Base-by-base conservation (phyloP, 2,113 vertebrate genomes). In the Ramphastos sulfuratus region DNA sequence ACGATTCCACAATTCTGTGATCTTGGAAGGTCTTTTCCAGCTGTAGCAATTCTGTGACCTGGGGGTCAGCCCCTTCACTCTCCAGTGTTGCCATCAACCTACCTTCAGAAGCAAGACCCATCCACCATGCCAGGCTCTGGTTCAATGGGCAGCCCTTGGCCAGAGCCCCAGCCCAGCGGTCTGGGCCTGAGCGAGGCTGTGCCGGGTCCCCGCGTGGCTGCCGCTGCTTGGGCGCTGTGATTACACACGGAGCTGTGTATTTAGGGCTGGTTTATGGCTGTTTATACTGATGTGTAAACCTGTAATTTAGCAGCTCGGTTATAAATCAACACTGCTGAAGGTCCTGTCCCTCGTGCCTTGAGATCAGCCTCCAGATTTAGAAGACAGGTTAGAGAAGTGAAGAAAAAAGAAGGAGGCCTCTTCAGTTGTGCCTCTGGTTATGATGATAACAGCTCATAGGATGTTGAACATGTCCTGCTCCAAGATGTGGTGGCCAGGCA, bases 221-320 rank as follows among this genome's bases (percentile, higher is more conserved):
- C 72, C 71, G 24, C 77, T 84, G 93, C 70, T 87, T 93, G 82
- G 94, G 85, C 50, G 6, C 90, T 95, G 89, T 66, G 82, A 80
- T 91, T 91, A 55, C 95, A 82, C 46, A 60, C 4, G 64, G 84
- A 63, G 14, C 85, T 95, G 76, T 81, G 79, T 89, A 76, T 96
- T 96, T 94, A 86, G 60, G 94, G 10, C 80, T 87, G 83, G 91
- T 91, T 97, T 92, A 95, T 87, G 95, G 94, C 89, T 96, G 89
- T 96, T 97, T 97, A 94, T 90, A 93, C 72, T 94, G 92, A 95
- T 90, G 76, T 23, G n/a, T 82, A 88, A 96, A 94, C 94, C 95
- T 96, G 82, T 96, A 93, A 94, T 97, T 97, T 96, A 93, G 94
- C 69, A 86, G 85, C 91, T 91, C 1, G 8, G 71, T 93, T 92